phyloP scores from a whole-genome alignment of 2,797 vertebrate species.

The Ctenosaura bakeri region DNA sequence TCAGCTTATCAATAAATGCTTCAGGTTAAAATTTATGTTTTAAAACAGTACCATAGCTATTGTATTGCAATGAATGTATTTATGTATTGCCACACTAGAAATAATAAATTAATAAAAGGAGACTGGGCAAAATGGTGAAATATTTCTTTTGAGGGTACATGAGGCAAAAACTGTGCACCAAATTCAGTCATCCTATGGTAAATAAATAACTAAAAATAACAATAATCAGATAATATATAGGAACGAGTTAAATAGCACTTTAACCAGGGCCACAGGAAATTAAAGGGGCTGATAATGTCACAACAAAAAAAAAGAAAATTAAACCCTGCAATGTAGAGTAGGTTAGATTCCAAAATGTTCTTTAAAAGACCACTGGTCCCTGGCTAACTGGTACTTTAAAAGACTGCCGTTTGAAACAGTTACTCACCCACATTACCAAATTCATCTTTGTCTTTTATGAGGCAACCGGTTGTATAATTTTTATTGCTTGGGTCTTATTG shows the following conservation, averaged over 20 bases:
- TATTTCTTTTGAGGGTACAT: conserved; percentile 66
- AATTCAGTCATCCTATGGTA: conserved; percentile 63
- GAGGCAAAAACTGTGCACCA: conserved; percentile 51
- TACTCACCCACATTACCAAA: not conserved
- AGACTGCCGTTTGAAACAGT: conserved; percentile 19
- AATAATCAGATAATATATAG: conserved; percentile 63
- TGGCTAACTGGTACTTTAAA: not conserved
- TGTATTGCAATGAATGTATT: conserved; percentile 70
- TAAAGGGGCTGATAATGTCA: conserved; percentile 32
- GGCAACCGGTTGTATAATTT: not conserved
- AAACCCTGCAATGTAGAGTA: conserved; percentile 13
- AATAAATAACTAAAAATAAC: conserved; percentile 77
- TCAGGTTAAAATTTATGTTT: conserved; percentile 78
- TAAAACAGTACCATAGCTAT: conserved; percentile 70
- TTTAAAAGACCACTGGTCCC: not conserved
- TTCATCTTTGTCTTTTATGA: conserved; percentile 5
- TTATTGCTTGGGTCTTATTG: conserved; percentile 30
- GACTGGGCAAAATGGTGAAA: conserved; percentile 71
- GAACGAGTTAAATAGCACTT: conserved; percentile 66
- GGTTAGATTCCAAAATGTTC: fast-evolving
- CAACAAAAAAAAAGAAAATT: conserved; percentile 36
- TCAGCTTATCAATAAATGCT: conserved; percentile 75
- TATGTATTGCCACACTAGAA: conserved; percentile 69
- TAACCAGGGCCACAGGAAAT: conserved; percentile 40
- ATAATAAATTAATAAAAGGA: conserved; percentile 80